These are phyloP conservation scores for Zalophus californianus DNA, from an alignment of 2,797 vertebrate species.

Conservation along the genomic window DNA sequence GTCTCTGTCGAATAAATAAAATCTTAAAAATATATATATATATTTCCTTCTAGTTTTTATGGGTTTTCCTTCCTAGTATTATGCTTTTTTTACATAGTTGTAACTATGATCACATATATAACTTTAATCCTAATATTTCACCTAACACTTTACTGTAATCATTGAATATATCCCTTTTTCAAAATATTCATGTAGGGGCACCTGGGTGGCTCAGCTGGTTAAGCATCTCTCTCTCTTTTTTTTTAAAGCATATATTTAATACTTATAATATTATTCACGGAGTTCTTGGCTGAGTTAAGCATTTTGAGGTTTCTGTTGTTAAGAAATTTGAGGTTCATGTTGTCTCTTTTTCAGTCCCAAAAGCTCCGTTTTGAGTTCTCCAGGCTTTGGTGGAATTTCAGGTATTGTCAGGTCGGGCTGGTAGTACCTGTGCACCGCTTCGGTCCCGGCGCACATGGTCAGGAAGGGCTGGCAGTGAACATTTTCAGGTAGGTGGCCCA, in stretches of 20 bases:
- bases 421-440: constrained; percentile 96
- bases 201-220: not conserved
- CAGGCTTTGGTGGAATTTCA: too few relatives aligned
- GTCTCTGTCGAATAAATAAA: too few relatives aligned
- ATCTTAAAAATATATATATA: not conserved
- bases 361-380: too few relatives aligned
- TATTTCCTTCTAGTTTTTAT: not conserved
- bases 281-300: too few relatives aligned
- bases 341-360: constrained; percentile 65
- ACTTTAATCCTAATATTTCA: not conserved
- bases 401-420: constrained; percentile 90
- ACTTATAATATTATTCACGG: too few relatives aligned
- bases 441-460: constrained; percentile 95
- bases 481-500: constrained; percentile 93
- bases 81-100: not conserved
- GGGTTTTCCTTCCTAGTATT: not conserved
- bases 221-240: too few relatives aligned
- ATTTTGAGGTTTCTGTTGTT: too few relatives aligned
- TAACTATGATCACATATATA: not conserved
- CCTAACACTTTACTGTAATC: not conserved
- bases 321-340: too few relatives aligned
- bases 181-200: not conserved
- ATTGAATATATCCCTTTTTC: not conserved
- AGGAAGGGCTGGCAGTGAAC: constrained; percentile 90
- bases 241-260: too few relatives aligned